phyloP scores from a whole-genome alignment of 2,888 invertebrate species.

The Cordylochernes scorpioides region DNA sequence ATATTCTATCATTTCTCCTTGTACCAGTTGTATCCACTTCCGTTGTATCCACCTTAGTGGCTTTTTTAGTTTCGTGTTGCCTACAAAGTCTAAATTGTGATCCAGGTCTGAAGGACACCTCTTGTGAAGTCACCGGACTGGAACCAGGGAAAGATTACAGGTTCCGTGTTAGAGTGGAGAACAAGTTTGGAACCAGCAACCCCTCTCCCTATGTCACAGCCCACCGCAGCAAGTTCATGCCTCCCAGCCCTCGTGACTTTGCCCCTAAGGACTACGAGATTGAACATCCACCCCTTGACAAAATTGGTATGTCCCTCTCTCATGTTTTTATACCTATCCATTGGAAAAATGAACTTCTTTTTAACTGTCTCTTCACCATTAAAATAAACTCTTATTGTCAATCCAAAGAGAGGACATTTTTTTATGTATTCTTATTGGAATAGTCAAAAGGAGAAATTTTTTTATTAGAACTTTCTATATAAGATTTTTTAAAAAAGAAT shows the following conservation, averaged over 20 bases:
- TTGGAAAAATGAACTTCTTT: background rate
- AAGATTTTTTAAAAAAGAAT: too few species aligned
- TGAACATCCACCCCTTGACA: constrained; percentile 12
- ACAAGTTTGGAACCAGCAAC: constrained; percentile 83
- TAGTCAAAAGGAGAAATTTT: too few species aligned
- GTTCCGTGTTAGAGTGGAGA: constrained; percentile 82
- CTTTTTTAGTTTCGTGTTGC: too few species aligned
- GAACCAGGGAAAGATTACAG: constrained; percentile 81
- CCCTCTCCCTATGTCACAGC: constrained; percentile 73
- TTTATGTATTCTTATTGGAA: too few species aligned
- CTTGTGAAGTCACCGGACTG: constrained; percentile 61
- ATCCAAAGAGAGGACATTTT: too few species aligned
- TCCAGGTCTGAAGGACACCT: constrained; percentile 45
- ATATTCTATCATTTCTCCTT: too few species aligned
- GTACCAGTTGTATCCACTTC: too few species aligned
- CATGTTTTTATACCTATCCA: background rate
- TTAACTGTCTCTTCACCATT: background rate
- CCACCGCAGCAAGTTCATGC: constrained; percentile 22
- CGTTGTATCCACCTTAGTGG: too few species aligned
- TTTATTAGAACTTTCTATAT: too few species aligned
- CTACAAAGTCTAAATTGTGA: too few species aligned
- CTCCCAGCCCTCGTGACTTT: constrained; percentile 6
- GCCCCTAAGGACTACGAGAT: constrained; percentile 14
- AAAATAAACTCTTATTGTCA: constrained; percentile 1
- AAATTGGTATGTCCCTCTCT: constrained; percentile 9